phyloP scores from a whole-genome alignment of 2,888 invertebrate genomes.

The Caenorhabditis japonica region DNA sequence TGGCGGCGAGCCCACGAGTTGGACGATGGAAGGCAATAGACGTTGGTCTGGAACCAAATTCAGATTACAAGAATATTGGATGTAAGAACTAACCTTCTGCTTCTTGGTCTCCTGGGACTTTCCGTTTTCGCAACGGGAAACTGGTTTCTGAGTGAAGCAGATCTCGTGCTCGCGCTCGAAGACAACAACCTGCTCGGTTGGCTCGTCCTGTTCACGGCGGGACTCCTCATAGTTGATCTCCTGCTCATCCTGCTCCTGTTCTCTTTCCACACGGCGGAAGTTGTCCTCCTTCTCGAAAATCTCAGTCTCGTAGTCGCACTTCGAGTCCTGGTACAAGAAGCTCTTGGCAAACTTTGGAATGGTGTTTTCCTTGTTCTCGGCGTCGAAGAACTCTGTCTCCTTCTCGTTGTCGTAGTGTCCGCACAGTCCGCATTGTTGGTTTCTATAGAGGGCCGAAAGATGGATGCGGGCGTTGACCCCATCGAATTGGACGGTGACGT shows the following conservation, averaged over 20 bases:
- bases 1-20: conserved; percentile 49
- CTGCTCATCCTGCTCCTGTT: conserved; percentile 35
- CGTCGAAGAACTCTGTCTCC: conserved; percentile 36
- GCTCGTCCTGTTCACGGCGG: conserved; percentile 49
- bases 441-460: conserved; percentile 65
- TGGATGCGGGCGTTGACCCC: conserved; percentile 67
- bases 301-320: conserved; percentile 53
- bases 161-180: conserved; percentile 67
- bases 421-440: conserved; percentile 76
- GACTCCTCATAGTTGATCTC: conserved; percentile 45
- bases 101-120: conserved; percentile 46
- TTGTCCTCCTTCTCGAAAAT: conserved; percentile 55
- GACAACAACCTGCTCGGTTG: conserved; percentile 61
- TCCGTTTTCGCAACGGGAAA: conserved; percentile 60
- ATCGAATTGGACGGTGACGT: conserved; percentile 65
- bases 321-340: conserved; percentile 62
- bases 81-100: conserved; percentile 22
- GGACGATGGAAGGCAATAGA: conserved; percentile 54
- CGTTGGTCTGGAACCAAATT: conserved; percentile 36
- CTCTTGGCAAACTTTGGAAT: conserved; percentile 69
- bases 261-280: conserved; percentile 51
- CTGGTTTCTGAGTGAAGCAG: conserved; percentile 71
- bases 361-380: conserved; percentile 51
- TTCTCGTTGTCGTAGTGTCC: conserved; percentile 74
- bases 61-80: too few relatives aligned